Evolutionary conservation across 2,113 vertebrate genomes (phyloP).

Genomic region (Oenanthe melanoleuca): DNA sequence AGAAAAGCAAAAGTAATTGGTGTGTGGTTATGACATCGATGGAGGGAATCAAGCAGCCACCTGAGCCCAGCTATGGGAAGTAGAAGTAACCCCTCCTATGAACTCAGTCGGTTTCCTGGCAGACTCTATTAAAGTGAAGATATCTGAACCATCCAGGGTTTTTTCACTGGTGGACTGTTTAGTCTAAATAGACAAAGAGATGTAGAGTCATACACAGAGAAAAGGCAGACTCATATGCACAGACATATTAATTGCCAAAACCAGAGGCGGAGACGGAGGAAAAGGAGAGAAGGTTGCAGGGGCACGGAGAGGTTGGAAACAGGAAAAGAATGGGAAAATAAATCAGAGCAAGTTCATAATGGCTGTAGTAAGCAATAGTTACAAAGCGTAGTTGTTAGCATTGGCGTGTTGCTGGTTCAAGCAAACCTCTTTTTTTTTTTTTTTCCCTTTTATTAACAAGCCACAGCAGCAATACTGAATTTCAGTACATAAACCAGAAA

Average conservation of each 20-base stretch:
- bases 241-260: conserved; percentile 49
- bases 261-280: conserved; percentile 32
- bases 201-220: conserved; percentile 74
- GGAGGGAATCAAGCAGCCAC: conserved; percentile 78
- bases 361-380: conserved; percentile 69
- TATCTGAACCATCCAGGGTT: conserved; percentile 81
- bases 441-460: conserved; percentile 56
- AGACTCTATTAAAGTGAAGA: conserved; percentile 85
- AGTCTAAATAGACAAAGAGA: conserved; percentile 84
- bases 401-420: conserved; percentile 46
- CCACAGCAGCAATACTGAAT: conserved; percentile 59
- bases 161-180: conserved; percentile 82
- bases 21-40: background rate
- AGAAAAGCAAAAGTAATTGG: background rate
- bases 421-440: conserved; percentile 39
- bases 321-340: conserved; percentile 72
- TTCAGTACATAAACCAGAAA: conserved; percentile 60
- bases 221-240: background rate
- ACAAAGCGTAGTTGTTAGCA: conserved; percentile 73
- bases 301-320: conserved; percentile 41
- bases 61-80: conserved; percentile 84
- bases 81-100: conserved; percentile 86
- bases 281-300: conserved; percentile 34
- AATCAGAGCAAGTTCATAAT: conserved; percentile 66
- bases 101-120: conserved; percentile 85